A percentile compares a stretch with the other conserved stretches of the same genome.
These are phyloP conservation scores for Perognathus longimembris DNA, from an alignment of 2,113 vertebrate genomes.

Conservation along the genomic window DNA sequence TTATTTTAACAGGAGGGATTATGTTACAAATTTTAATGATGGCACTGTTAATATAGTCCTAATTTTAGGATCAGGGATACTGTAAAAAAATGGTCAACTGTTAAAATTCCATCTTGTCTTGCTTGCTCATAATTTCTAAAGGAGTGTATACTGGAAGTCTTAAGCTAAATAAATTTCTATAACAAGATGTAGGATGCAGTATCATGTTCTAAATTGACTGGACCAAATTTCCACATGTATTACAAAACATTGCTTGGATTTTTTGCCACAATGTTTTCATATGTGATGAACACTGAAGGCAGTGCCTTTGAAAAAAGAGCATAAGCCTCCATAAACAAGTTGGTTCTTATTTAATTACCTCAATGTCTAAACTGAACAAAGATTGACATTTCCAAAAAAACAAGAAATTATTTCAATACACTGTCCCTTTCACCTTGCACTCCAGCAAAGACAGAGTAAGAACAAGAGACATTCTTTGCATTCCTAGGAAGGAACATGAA, in stretches of 20 bases:
- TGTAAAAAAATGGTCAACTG: not conserved
- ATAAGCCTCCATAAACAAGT: not conserved
- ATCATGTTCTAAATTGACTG: not conserved
- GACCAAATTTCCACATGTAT: not conserved
- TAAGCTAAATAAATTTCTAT: not conserved
- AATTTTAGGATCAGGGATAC: not conserved
- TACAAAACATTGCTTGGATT: not conserved
- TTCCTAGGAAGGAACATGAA: not conserved
- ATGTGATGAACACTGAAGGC: not conserved
- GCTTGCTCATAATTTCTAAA: not conserved
- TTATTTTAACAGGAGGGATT: not conserved
- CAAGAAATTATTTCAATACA: not conserved
- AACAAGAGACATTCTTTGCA: not conserved
- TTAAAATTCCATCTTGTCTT: not conserved
- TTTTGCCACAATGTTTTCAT: not conserved
- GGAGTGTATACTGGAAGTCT: not conserved
- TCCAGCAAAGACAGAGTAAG: not conserved
- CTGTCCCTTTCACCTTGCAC: not conserved
- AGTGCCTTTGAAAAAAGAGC: not conserved
- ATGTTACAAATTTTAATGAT: not conserved
- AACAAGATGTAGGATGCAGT: not conserved
- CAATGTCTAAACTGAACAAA: not conserved
- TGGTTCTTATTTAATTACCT: not conserved
- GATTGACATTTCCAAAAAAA: not conserved
- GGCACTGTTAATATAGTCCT: not conserved